Evolutionary conservation across 2,113 vertebrate species (phyloP).

Genomic region (Cariama cristata): DNA sequence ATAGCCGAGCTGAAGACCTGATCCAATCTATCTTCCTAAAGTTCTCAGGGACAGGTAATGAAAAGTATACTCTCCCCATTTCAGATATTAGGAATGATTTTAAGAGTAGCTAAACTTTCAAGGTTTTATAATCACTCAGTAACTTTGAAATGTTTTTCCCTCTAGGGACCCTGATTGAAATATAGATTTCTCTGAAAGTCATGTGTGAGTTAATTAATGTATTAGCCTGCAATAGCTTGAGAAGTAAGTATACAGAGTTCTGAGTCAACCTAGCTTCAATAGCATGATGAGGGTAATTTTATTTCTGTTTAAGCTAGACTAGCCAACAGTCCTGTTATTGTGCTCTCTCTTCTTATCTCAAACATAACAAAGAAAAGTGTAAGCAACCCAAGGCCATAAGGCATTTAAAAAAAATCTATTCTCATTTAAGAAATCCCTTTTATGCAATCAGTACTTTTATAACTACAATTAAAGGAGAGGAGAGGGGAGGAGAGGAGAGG

Average conservation of each 20-base stretch:
- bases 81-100: neutral
- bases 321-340: neutral
- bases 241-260: neutral
- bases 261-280: neutral
- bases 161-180: neutral
- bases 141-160: slow-evolving; percentile 12
- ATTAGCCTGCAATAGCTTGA: neutral
- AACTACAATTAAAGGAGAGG: neutral
- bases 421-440: neutral
- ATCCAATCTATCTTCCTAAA: neutral
- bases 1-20: neutral
- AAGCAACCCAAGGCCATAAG: neutral
- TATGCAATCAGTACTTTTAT: neutral
- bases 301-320: neutral
- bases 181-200: neutral
- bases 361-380: neutral
- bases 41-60: neutral
- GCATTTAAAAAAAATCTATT: neutral
- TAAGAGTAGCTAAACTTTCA: neutral
- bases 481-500: too few species aligned
- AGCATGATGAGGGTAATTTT: neutral
- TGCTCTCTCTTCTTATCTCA: neutral
- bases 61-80: accelerated
- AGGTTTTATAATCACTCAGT: neutral
- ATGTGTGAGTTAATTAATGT: neutral